Base-by-base conservation (phyloP, 2,888 invertebrate genomes). In the Sinelater perroti region DNA sequence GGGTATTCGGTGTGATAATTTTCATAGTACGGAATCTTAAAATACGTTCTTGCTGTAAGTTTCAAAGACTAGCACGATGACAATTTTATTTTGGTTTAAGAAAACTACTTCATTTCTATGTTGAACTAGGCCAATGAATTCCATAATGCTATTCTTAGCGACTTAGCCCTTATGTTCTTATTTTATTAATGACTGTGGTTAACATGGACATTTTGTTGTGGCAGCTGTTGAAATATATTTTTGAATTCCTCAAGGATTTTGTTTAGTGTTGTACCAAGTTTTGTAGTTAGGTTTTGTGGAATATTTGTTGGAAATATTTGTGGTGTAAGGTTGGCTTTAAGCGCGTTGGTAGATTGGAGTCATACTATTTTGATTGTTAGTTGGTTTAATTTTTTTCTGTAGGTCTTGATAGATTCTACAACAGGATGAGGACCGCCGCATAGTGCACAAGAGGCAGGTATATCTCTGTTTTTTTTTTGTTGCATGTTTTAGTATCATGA, bases 211-310 rank as follows among this genome's bases (percentile, higher is more conserved):
- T n/a, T n/a, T n/a, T n/a, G n/a, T n/a, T n/a, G n/a, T n/a, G n/a
- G n/a, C n/a, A 38, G 21, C 13, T 38, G 20, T 11, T 38, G n/a
- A 10, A 38, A 38, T 14, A 38, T 14, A 10, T 7, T 21, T 38
- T 38, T 38, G 13, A 38, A 38, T 38, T 17, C 20, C 10, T 38
- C 38, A 4, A 38, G n/a, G 20, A 38, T 20, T 16, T 33, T 33
- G 2, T 13, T 33, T 33, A 33, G 16, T 4, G 33, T 5, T 33
- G 33, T 33, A 4, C 10, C 33, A 33, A 33, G 14, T 6, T 11
- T 33, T 33, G 33, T 33, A 6, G 33, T 7, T 3, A 16, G 16
- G 33, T 13, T 33, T 33, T 33, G 33, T 13, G 11, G 14, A 3
- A 16, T 13, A 13, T 3, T 33, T 10, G 33, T 33, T 5, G 33